Evolutionary conservation across 2,888 invertebrate genomes (phyloP).

Genomic region (Ochlodes sylvanus): DNA sequence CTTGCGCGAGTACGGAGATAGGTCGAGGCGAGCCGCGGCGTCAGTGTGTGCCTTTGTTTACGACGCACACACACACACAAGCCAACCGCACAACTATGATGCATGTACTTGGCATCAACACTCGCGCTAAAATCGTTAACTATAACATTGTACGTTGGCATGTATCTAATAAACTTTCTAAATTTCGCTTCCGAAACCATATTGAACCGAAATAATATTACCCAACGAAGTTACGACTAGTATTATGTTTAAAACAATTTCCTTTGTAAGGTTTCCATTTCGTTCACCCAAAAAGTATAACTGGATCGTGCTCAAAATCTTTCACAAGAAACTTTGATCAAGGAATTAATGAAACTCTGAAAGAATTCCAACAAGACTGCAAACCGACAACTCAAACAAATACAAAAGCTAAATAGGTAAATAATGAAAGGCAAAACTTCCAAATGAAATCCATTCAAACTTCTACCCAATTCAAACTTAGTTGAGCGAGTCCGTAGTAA

Average conservation of each 20-base stretch:
- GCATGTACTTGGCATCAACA: constrained; percentile 30
- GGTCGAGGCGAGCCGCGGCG: constrained; percentile 43
- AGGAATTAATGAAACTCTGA: constrained; percentile 61
- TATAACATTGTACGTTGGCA: constrained; percentile 26
- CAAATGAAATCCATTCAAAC: constrained; percentile 70
- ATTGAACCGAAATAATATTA: background rate
- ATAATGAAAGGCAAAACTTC: constrained; percentile 71
- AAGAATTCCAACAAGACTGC: constrained; percentile 60
- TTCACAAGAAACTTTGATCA: constrained; percentile 45
- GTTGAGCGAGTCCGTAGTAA: constrained; percentile 57
- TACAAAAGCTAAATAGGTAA: constrained; percentile 65
- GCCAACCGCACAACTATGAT: constrained; percentile 15
- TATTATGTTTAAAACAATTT: constrained; percentile 25
- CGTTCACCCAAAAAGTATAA: constrained; percentile 42
- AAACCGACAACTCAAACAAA: constrained; percentile 59
- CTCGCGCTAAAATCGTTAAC: constrained; percentile 28
- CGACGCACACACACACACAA: constrained; percentile 37
- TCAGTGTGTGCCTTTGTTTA: constrained; percentile 44
- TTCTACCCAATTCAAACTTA: constrained; percentile 64
- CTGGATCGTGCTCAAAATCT: constrained; percentile 42
- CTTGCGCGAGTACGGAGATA: constrained; percentile 39
- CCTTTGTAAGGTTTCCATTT: constrained; percentile 33
- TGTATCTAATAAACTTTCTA: constrained; percentile 12
- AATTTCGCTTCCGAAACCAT: background rate
- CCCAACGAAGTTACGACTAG: background rate